Conservation (phyloP, 2,888 invertebrate species). For the Macropis europaea region DNA sequence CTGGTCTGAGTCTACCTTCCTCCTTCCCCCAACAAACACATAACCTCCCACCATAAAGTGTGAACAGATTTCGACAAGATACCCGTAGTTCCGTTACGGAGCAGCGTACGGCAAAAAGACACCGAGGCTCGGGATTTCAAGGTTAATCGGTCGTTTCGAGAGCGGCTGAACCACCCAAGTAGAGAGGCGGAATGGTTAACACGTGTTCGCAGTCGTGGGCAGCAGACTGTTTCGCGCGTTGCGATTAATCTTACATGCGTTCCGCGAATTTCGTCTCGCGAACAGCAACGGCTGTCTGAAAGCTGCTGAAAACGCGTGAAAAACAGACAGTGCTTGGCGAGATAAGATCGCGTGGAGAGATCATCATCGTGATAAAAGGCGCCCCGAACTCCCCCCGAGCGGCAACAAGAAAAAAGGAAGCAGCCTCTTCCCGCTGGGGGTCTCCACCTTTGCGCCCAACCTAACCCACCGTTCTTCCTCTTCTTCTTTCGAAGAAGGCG, state of each 20-base stretch:
- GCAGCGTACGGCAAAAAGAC: too few relatives aligned
- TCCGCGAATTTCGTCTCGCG: constrained; percentile 54
- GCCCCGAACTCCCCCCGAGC: not conserved
- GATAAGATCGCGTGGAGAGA: constrained; percentile 3
- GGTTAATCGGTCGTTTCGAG: constrained; percentile 54
- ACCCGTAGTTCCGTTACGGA: too few relatives aligned
- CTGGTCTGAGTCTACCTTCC: too few relatives aligned
- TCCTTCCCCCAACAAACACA: too few relatives aligned
- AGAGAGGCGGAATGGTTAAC: constrained; percentile 58
- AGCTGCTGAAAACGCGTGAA: not conserved
- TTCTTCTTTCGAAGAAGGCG: too few relatives aligned
- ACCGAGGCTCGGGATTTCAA: constrained; percentile 35
- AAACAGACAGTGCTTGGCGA: not conserved
- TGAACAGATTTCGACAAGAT: too few relatives aligned
- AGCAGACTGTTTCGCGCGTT: constrained; percentile 48
- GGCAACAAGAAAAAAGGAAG: not conserved
- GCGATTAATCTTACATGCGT: constrained; percentile 61
- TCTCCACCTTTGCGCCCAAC: too few relatives aligned
- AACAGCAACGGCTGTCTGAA: not conserved
- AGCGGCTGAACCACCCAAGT: constrained; percentile 60
- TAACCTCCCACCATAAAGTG: too few relatives aligned
- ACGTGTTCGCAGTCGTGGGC: constrained; percentile 57
- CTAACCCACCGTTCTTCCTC: too few relatives aligned
- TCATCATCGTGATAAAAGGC: constrained; percentile 29
- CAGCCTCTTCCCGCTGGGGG: not conserved